A percentile compares a stretch with the other conserved stretches of the same genome.
These are phyloP conservation scores for Odocoileus virginianus DNA, from an alignment of 2,113 vertebrate genomes.

Conservation along the genomic window DNA sequence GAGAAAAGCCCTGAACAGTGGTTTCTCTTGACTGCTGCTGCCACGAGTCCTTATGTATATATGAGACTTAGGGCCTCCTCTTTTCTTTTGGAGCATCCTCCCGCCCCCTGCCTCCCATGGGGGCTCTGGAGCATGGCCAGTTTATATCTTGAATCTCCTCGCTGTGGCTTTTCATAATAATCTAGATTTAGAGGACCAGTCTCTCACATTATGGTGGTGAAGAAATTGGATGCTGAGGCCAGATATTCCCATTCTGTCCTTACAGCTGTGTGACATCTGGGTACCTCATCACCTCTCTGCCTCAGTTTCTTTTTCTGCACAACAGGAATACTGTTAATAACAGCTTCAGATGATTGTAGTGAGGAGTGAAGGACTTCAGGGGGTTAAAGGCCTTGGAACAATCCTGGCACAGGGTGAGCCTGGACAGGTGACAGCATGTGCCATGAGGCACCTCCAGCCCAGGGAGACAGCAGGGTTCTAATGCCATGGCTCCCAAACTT, in stretches of 20 bases:
- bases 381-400: not conserved
- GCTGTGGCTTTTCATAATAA: not conserved
- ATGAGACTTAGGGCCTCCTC: not conserved
- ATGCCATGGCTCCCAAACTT: not conserved
- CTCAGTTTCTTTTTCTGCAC: not conserved
- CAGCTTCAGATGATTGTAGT: not conserved
- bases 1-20: not conserved
- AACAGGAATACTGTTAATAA: not conserved
- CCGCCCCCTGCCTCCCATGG: accelerated
- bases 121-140: not conserved
- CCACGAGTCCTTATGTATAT: not conserved
- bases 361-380: not conserved
- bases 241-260: not conserved
- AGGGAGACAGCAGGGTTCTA: not conserved
- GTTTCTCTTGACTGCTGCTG: not conserved
- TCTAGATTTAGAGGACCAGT: not conserved
- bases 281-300: not conserved
- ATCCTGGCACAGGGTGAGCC: not conserved
- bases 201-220: not conserved
- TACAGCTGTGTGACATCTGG: not conserved
- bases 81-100: too few species aligned
- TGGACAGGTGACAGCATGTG: not conserved
- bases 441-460: not conserved
- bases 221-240: not conserved
- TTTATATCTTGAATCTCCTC: not conserved